Evolutionary conservation across 1,140 invertebrate genomes (phyloP).

Genomic region (Hypothenemus hampei): DNA sequence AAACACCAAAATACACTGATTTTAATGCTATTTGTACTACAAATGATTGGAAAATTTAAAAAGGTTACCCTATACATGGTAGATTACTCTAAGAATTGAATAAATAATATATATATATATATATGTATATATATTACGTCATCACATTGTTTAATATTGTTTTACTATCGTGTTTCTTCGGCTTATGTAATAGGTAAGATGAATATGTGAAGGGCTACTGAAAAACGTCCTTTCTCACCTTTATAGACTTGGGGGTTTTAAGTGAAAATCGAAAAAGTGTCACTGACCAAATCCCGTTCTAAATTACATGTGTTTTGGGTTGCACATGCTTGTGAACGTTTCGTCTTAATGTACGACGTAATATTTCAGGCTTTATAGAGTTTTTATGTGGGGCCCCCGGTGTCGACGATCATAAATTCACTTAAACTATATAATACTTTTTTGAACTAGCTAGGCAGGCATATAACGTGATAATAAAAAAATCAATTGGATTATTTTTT

Average conservation of each 20-base stretch:
- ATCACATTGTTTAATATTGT: no score
- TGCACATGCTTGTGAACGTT: conserved; percentile 23
- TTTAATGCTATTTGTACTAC: no score
- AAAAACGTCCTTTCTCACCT: conserved; percentile 15
- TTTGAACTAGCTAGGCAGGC: conserved; percentile 6
- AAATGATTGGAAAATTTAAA: no score
- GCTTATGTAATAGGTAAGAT: no score
- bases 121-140: no score
- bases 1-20: no score
- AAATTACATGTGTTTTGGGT: conserved; percentile 23
- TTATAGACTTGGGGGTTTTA: conserved; percentile 4
- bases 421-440: conserved; percentile 19
- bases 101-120: no score
- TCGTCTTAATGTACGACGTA: conserved; percentile 23
- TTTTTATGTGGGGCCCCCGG: conserved; percentile 14
- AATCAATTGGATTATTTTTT: background rate
- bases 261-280: conserved; percentile 21
- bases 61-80: no score
- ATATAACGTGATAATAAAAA: background rate
- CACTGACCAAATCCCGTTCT: conserved; percentile 21
- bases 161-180: no score
- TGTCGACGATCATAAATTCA: conserved; percentile 14
- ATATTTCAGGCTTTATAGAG: conserved; percentile 23
- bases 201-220: no score
- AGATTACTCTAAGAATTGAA: no score